Evolutionary conservation across 2,888 invertebrate genomes (phyloP).

Genomic region (Xestobium rufovillosum): DNA sequence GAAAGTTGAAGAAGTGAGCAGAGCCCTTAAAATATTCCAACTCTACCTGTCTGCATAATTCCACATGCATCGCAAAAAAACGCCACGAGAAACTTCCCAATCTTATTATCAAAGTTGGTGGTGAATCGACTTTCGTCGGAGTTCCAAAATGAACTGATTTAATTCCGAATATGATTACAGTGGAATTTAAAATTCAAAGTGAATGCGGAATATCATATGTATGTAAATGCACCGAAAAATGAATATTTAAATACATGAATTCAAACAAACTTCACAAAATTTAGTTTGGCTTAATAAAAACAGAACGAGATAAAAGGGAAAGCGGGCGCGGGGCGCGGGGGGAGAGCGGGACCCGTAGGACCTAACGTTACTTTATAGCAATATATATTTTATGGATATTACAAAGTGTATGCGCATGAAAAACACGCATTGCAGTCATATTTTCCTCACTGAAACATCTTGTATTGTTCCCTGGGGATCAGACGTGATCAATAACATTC

Average conservation of each 20-base stretch:
- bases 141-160: slow-evolving; percentile 44
- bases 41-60: too few relatives aligned
- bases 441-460: slow-evolving; percentile 35
- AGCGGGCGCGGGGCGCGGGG: slow-evolving; percentile 18
- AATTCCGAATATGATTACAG: slow-evolving; percentile 46
- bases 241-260: slow-evolving; percentile 45
- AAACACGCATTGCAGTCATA: slow-evolving; percentile 39
- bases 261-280: slow-evolving; percentile 42
- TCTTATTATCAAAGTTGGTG: slow-evolving; percentile 39
- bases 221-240: slow-evolving; percentile 43
- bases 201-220: slow-evolving; percentile 46
- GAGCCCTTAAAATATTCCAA: too few relatives aligned
- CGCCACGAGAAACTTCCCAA: slow-evolving; percentile 41
- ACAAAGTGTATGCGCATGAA: slow-evolving; percentile 38
- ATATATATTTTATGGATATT: slow-evolving; percentile 41
- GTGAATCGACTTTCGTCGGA: slow-evolving; percentile 35
- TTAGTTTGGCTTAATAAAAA: slow-evolving; percentile 41
- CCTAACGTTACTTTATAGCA: slow-evolving; percentile 37
- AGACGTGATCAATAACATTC: slow-evolving; percentile 35
- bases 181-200: slow-evolving; percentile 45
- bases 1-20: too few relatives aligned
- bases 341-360: slow-evolving; percentile 25
- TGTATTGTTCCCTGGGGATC: slow-evolving; percentile 35
- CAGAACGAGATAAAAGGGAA: slow-evolving; percentile 38
- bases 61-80: too few relatives aligned